Base-by-base conservation (phyloP, 2,888 invertebrate species). In the Protodeltote pygarga region DNA sequence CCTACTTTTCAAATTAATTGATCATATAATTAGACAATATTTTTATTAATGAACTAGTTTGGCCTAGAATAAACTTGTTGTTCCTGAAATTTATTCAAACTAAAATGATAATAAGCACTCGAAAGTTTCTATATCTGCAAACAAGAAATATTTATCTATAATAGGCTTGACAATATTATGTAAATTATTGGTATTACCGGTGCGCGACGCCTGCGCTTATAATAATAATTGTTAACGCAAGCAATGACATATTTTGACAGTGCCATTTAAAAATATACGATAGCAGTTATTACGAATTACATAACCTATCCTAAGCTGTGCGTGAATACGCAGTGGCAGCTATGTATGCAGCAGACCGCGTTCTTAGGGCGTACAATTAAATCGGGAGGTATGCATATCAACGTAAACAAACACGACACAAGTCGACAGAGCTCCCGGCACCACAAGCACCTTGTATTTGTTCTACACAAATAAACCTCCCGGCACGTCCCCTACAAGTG, bases 381-480 rank as follows among this genome's bases (percentile, higher is more conserved):
- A 83, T 76, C 77, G 73, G 75, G 74, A 75, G 85, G 83, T 83
- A 89, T 87, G 87, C 87, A 83, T 83, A 82, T 83, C 86, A 84
- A 78, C 85, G 80, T 78, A 69, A 67, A 74, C 79, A 89, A 89
- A 89, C 79, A 89, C 39, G 69, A 60, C 67, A 67, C 69, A 62
- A 77, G 71, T 63, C 65, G 68, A 73, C 73, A 73, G 70, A 71
- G 77, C 81, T 75, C 75, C 81, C 77, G 48, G 78, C 65, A 75
- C 69, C 77, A 81, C 83, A 80, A 87, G 84, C 85, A 85, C 73
- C 75, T 79, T 49, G 78, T 91, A 87, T 91, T 92, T 92, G 83
- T 75, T 71, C 70, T 57, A 54, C 44, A 77, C 87, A 91, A 90
- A 91, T 83, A 91, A 62, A 50, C 70, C 77, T 81, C 80, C 85